A percentile compares a stretch with the other conserved stretches of the same genome.
These are phyloP conservation scores for Cyanistes caeruleus DNA, from an alignment of 2,113 vertebrate species.

Conservation along the genomic window DNA sequence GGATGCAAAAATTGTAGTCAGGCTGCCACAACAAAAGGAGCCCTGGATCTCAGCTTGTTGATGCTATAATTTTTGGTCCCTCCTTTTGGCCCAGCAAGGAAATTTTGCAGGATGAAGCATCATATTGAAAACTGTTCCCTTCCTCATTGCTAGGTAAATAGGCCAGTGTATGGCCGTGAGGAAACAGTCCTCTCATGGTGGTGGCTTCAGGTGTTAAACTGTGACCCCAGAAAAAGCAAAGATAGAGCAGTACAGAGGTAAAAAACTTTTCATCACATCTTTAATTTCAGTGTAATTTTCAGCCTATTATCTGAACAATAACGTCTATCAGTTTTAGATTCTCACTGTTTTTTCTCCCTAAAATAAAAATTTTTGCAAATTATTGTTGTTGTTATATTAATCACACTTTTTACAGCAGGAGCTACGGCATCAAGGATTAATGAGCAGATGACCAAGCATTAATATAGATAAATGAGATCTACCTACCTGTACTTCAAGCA, in stretches of 20 bases:
- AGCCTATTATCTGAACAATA: neutral
- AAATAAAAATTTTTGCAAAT: conserved; percentile 42
- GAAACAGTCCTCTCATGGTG: neutral
- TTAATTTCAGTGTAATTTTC: neutral
- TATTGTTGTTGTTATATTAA: conserved; percentile 36
- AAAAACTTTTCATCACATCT: neutral
- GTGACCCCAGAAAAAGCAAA: neutral
- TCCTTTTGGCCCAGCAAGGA: neutral
- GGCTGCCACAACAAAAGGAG: neutral
- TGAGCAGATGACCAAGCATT: conserved; percentile 13
- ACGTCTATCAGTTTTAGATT: neutral
- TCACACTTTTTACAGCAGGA: conserved; percentile 14
- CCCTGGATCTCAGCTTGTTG: neutral
- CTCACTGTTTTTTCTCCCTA: neutral
- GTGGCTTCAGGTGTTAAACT: neutral
- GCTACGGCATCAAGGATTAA: conserved; percentile 19
- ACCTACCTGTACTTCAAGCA: neutral
- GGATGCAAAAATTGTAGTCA: neutral
- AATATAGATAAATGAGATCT: conserved; percentile 45
- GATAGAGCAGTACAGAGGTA: neutral
- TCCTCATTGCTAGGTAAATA: neutral
- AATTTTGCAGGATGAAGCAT: neutral
- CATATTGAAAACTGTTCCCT: neutral
- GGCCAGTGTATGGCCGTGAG: neutral
- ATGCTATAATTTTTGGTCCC: neutral